Conservation (phyloP, 2,797 vertebrate species). For the Eutrigla gurnardus region DNA sequence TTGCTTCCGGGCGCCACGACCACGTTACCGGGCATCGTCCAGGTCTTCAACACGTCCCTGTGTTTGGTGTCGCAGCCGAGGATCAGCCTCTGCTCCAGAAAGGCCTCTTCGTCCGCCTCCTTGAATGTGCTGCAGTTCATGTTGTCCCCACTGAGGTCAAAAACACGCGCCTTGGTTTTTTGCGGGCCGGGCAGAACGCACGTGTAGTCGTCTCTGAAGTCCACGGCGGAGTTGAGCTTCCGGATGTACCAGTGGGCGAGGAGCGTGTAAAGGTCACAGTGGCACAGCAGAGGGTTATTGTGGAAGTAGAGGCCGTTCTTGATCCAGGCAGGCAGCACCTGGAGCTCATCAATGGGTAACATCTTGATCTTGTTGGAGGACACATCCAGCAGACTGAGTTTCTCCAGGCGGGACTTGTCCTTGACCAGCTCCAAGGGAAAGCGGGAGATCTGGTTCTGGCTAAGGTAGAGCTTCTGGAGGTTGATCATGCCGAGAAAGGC, state of each 20-base stretch:
- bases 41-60: constrained; percentile 86
- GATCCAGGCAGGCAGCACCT: constrained; percentile 90
- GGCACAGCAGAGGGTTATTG: constrained; percentile 90
- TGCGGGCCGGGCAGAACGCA: constrained; percentile 80
- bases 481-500: constrained; percentile 89
- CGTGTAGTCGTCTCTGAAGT: constrained; percentile 91
- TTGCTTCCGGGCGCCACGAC: constrained; percentile 82
- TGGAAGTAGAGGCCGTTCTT: constrained; percentile 96
- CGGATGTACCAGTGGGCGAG: constrained; percentile 90
- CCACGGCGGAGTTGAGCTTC: constrained; percentile 90
- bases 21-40: constrained; percentile 88
- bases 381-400: constrained; percentile 91
- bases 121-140: constrained; percentile 94
- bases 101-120: constrained; percentile 88
- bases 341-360: constrained; percentile 87
- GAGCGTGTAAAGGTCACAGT: constrained; percentile 92
- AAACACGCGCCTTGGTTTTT: constrained; percentile 78
- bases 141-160: constrained; percentile 81
- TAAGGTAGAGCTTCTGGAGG: constrained; percentile 96
- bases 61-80: constrained; percentile 92
- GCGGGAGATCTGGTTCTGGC: constrained; percentile 92
- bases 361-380: constrained; percentile 92
- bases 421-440: constrained; percentile 93
- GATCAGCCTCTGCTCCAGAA: constrained; percentile 87
- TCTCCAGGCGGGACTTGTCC: constrained; percentile 87